Conservation (phyloP, 2,797 vertebrate genomes). For the Chelon labrosus region DNA sequence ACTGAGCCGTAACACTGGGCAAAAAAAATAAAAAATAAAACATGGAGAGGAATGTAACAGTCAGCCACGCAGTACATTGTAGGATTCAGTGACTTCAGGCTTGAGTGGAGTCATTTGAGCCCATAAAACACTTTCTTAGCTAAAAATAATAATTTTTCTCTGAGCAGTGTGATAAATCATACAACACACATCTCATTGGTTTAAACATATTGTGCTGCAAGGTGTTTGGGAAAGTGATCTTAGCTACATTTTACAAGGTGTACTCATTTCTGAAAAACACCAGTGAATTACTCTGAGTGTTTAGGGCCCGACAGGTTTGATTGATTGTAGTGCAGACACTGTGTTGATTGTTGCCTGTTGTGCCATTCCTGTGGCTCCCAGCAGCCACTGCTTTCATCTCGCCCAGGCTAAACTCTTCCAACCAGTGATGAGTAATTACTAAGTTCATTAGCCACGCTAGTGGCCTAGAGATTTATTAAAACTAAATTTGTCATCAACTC, state of each 20-base stretch:
- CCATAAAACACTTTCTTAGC: slow-evolving; percentile 66
- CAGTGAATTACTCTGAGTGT: slow-evolving; percentile 86
- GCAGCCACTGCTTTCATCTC: slow-evolving; percentile 85
- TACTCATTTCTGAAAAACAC: slow-evolving; percentile 89
- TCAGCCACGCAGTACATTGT: slow-evolving; percentile 39
- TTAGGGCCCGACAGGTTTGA: slow-evolving; percentile 91
- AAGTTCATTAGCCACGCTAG: slow-evolving; percentile 84
- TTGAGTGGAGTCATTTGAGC: slow-evolving; percentile 44
- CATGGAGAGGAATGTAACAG: slow-evolving; percentile 34
- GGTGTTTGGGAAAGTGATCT: slow-evolving; percentile 86
- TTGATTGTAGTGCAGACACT: slow-evolving; percentile 91
- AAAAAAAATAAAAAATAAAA: neutral
- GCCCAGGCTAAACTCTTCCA: slow-evolving; percentile 77
- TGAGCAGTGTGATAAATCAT: slow-evolving; percentile 80
- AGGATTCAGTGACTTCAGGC: slow-evolving; percentile 57
- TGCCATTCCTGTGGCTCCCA: slow-evolving; percentile 82
- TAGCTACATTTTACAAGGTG: slow-evolving; percentile 85
- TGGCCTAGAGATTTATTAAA: slow-evolving; percentile 83
- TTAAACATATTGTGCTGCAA: slow-evolving; percentile 82
- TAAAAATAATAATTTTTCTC: slow-evolving; percentile 60
- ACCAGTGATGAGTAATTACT: slow-evolving; percentile 90
- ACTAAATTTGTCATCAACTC: slow-evolving; percentile 75
- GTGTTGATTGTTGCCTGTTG: slow-evolving; percentile 90
- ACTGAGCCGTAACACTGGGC: slow-evolving; percentile 35
- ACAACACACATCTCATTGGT: slow-evolving; percentile 74